A percentile compares a stretch with the other conserved stretches of the same genome.
Conservation (phyloP, 2,113 vertebrate species). For the Elephantulus edwardii region DNA sequence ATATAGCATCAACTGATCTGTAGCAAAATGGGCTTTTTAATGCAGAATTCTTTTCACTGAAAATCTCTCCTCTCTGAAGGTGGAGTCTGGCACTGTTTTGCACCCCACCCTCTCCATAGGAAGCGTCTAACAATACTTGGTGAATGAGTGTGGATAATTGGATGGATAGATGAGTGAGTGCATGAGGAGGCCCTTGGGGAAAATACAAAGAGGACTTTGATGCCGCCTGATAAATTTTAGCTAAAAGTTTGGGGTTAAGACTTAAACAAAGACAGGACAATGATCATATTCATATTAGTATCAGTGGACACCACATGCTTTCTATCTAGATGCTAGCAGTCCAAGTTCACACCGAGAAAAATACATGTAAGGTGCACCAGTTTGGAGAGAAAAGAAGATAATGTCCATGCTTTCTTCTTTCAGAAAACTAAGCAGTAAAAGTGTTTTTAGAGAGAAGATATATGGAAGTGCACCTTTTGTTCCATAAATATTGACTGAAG, state of each 20-base stretch:
- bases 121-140: neutral
- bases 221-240: neutral
- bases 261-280: neutral
- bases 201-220: neutral
- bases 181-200: neutral
- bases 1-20: neutral
- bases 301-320: neutral
- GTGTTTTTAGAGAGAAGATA: neutral
- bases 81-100: neutral
- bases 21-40: neutral
- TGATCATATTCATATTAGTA: neutral
- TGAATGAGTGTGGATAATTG: neutral
- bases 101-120: neutral
- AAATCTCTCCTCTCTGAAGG: neutral
- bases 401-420: neutral
- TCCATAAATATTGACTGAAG: neutral
- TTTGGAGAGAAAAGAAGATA: neutral
- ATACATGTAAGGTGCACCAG: neutral
- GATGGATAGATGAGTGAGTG: neutral
- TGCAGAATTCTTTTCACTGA: neutral
- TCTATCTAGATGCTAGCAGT: neutral
- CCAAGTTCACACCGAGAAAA: no score
- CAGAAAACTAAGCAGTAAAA: constrained; percentile 16
- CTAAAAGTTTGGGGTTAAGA: neutral
- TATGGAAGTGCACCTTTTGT: neutral